Evolutionary conservation across 2,113 vertebrate species (phyloP), one percentile per base, ranked within the genome.

Genomic region (Panthera leo): DNA sequence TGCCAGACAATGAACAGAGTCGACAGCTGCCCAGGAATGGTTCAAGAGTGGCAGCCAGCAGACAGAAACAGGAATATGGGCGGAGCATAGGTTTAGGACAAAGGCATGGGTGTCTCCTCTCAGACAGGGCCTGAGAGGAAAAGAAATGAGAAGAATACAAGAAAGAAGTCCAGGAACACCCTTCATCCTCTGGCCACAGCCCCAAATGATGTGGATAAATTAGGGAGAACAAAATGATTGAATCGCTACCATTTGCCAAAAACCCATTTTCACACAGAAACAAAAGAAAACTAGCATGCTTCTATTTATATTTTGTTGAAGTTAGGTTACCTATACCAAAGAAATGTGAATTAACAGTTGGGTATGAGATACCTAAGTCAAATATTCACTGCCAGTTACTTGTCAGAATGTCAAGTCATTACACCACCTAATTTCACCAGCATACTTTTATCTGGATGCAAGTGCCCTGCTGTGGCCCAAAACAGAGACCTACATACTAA

Each of bases 391-490:
- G 73, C 63, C 58, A 53, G 89, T 91, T 95, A 85, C 71, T 85
- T 25, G 95, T 61, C 48, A 76, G 65, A 90, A 71, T 51, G 76
- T 78, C 65, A 92, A 80, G 58, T 48, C 58, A 79, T 92, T 84
- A 45, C 19, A 85, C 70, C 51, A 85, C 67, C 79, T 97, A 80
- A 97, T 94, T 94, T 95, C n/a, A 88, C n/a, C 85, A 82, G 96
- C 53, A 88, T 8, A n/a, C 65, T 96, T 88, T 88, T 78, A 68
- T 88, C 65, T 91, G n/a, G 71, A 87, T 39, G 48, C 58, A 80
- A 53, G 19, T 73, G 71, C 25, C 45, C 82, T 71, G 93, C 76
- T 73, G 25, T 82, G 86, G 82, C 45, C 82, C 95, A 89, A 68
- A 93, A 76, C 65, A 84, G 61, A 95, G 76, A 83, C 42, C 71